phyloP scores from a whole-genome alignment of 2,113 vertebrate genomes.

The Eupsittula cactorum region DNA sequence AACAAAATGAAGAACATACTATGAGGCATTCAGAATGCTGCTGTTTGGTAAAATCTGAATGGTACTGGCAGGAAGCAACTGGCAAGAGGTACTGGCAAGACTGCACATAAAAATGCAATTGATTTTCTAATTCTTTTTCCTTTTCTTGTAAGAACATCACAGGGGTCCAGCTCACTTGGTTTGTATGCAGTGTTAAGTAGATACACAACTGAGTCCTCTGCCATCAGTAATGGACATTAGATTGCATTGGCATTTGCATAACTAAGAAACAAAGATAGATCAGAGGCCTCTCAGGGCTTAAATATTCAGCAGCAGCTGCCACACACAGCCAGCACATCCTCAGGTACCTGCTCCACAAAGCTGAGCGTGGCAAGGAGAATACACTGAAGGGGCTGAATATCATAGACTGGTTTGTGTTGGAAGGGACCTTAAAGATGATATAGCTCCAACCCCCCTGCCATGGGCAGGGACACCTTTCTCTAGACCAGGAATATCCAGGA shows the following conservation, averaged over 20 bases:
- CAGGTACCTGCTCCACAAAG: neutral
- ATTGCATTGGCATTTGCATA: rapidly evolving
- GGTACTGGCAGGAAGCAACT: neutral
- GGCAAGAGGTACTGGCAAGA: neutral
- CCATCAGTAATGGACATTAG: neutral
- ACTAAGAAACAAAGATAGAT: neutral
- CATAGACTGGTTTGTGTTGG: neutral
- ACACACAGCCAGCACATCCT: rapidly evolving
- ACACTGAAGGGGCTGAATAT: neutral
- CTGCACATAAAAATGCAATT: neutral
- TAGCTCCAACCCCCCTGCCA: neutral
- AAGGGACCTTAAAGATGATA: neutral
- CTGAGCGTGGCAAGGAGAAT: rapidly evolving
- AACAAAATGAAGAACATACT: neutral
- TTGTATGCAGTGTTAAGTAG: neutral
- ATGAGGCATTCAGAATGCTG: neutral
- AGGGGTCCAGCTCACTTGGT: neutral
- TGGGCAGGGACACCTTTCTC: neutral
- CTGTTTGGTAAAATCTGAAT: neutral
- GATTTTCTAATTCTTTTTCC: neutral
- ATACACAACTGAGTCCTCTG: neutral
- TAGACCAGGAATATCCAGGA: neutral
- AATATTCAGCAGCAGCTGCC: neutral
- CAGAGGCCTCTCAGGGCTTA: neutral
- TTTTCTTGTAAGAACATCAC: neutral